These are phyloP conservation scores for Scatophagus argus DNA, from an alignment of 2,113 vertebrate genomes.

Conservation along the genomic window DNA sequence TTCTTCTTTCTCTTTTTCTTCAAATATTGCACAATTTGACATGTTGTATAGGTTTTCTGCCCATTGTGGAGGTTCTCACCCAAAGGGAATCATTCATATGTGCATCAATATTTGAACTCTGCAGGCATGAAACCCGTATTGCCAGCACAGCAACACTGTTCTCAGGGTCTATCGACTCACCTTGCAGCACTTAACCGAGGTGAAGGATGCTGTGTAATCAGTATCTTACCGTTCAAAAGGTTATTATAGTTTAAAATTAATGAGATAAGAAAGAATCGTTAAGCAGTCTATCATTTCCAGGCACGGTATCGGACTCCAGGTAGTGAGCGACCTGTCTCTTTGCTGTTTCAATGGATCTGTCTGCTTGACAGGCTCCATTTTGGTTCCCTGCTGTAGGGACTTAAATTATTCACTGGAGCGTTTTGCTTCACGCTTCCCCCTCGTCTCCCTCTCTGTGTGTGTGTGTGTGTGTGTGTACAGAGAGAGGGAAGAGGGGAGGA, in stretches of 20 bases:
- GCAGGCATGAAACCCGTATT: conserved; percentile 32
- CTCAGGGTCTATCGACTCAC: conserved; percentile 35
- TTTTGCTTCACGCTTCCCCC: conserved; percentile 75
- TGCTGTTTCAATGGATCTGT: conserved; percentile 69
- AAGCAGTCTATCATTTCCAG: conserved; percentile 52
- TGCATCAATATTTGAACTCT: conserved; percentile 47
- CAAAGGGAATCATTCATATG: conserved; percentile 9
- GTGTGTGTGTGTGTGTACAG: conserved; percentile 10
- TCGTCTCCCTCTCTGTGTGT: conserved; percentile 42
- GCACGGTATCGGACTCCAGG: conserved; percentile 54
- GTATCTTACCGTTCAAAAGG: conserved; percentile 30
- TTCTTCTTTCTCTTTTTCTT: not conserved
- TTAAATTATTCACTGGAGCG: conserved; percentile 82
- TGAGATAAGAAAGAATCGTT: conserved; percentile 59
- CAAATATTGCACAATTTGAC: not conserved
- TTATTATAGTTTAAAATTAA: conserved; percentile 55
- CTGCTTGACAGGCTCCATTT: conserved; percentile 81
- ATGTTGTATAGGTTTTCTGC: conserved; percentile 4
- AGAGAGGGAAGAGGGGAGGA: conserved; percentile 19
- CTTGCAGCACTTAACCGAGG: conserved; percentile 29
- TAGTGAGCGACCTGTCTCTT: conserved; percentile 66
- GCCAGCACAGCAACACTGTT: conserved; percentile 20
- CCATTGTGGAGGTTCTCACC: not conserved
- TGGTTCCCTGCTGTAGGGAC: conserved; percentile 75
- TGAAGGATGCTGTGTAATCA: conserved; percentile 30